Base-by-base conservation (phyloP, 2,113 vertebrate genomes). In the Rynchops niger region DNA sequence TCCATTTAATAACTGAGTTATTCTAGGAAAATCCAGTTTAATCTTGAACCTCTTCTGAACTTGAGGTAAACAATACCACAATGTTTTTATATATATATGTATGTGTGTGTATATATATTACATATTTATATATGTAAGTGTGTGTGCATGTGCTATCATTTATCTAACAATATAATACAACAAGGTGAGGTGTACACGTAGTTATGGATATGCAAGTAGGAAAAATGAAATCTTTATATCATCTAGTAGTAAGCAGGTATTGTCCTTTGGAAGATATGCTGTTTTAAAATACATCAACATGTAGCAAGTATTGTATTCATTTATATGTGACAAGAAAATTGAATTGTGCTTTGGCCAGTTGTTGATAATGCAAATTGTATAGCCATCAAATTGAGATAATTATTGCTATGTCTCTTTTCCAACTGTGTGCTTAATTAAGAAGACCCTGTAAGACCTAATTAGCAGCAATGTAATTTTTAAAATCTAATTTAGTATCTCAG, bases 371-470 rank as follows among this genome's bases (percentile, higher is more conserved):
- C 85, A 95, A 92, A 96, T 63, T 92, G 47, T 79, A 91, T 27
- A 80, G 88, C 69, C 88, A 74, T 94, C 93, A 97, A 92, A 95
- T 77, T 78, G 90, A 96, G 87, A 88, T 79, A 89, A 96, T 95
- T 56, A 63, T 84, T 94, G 63, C 79, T 43, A 73, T 50, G 66
- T 74, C 62, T 96, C 77, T 89, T 85, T 80, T 96, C 91, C 87
- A 97, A 96, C 65, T 94, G 91, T 91, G 94, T 94, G 81, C 58
- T 94, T 97, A 97, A 98, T 97, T 97, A 97, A 97, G 88, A 96
- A 13, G 80, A 95, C 52, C 91, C 95, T 95, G 94, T 93, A 96
- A 97, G 89, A 69, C 94, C 69, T 97, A 97, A 97, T 95, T 97
- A 96, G 79, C 62, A 94, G 82, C 78, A 95, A 95, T 86, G 78